Base-by-base conservation (phyloP, 1,140 invertebrate species). In the Trypoxylus dichotomus region DNA sequence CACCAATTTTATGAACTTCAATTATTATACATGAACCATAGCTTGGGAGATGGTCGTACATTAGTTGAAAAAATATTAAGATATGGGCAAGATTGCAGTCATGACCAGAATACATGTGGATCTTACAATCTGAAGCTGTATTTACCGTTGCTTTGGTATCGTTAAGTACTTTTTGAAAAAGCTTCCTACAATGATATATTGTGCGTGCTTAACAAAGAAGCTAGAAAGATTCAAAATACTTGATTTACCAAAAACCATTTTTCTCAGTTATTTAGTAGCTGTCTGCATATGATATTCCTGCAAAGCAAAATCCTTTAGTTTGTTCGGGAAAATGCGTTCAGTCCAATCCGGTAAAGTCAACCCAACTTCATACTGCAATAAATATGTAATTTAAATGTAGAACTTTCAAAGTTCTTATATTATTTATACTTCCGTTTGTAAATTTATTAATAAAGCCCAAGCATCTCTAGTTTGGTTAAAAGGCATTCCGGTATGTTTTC, bases 81-180 rank as follows among this genome's bases (percentile, higher is more conserved):
- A 95, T 82, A 76, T 92, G 90, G 0, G 91, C 89, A 2, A 95
- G 83, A 1, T 92, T 94, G 2, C 90, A 91, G 82, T 95, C 94
- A 82, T 95, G 94, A 3, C 90, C 91, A 6, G 91, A 88, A 81
- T 93, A 94, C 77, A 92, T 88, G 72, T 88, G 91, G 78, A 94
- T 37, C 29, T 37, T 74, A 41, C 11, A 6, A 13, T 74, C 29
- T 37, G 43, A 47, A 11, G 43, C 3, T 32, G 10, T 6, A n/a
- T 41, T 37, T 74, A 29, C 37, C 37, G 37, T 74, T 7, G n/a
- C 32, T 74, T n/a, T 11, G 13, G 25, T 74, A 21, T 74, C 29
- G 7, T 11, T 15, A 10, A 74, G 37, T 32, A 74, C 37, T 29
- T 74, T 29, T 5, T 41, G 25, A 11, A 32, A 32, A 11, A 32